Base-by-base conservation (phyloP, 2,888 invertebrate species). In the Alloplasta piceator region DNA sequence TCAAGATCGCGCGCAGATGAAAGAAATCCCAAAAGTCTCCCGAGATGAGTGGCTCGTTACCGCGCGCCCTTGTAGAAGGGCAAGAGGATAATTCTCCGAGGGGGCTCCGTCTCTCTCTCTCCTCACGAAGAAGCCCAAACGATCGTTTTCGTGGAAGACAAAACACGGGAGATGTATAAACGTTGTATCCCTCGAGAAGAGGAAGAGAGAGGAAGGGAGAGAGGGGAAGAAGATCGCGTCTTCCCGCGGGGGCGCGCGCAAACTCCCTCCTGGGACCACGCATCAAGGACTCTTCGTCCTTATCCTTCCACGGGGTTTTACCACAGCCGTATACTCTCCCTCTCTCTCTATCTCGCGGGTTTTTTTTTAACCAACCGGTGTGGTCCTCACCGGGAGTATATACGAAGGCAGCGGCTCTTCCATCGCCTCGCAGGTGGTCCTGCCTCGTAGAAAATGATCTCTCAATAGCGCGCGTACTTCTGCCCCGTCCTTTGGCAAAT, bases 381-480 rank as follows among this genome's bases (percentile, higher is more conserved):
- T 84, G 84, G 84, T 82, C 84, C 78, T 64, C 71, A 74, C 67
- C 76, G 70, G 52, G 72, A 67, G 46, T 26, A 26, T 26, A 26
- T 26, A 26, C 3, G 14, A 43, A 74, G 73, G 73, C 73, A 56
- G 39, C 26, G 26, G 26, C 46, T 66, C 63, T 71, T 26, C 73
- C 36, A 71, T 58, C 66, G 75, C 76, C 81, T 84, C 80, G 75
- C 84, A 84, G 84, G 84, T 82, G 84, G 84, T 84, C 82, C 82
- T 64, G 80, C 72, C 76, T 80, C 76, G 76, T 80, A 76, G 76
- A 60, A 77, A 80, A 80, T 80, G 80, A 80, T 80, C 80, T 80
- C 72, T 80, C 80, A 80, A 80, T 80, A 80, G 80, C 73, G 64
- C 73, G 76, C 63, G 58, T 78, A 78, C 63, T 55, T 46, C 68